These are phyloP conservation scores for Paracanthobrama guichenoti DNA, from an alignment of 2,113 vertebrate species.

Conservation along the genomic window DNA sequence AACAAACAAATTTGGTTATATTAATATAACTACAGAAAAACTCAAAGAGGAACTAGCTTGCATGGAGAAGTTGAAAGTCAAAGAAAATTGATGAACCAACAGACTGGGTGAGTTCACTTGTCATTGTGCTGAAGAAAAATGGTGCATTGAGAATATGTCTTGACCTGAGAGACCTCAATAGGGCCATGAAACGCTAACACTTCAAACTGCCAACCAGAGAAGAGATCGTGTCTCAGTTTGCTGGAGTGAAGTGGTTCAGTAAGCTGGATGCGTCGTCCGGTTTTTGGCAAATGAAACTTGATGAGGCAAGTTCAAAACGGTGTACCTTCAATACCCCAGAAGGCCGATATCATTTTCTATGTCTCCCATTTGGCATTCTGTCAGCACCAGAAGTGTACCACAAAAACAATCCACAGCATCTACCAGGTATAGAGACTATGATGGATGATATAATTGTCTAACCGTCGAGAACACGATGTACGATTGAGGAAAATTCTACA, in stretches of 20 bases:
- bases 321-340: conserved; percentile 52
- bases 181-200: conserved; percentile 49
- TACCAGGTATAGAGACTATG: background rate
- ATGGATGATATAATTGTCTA: conserved; percentile 34
- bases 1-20: too few species aligned
- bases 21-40: too few species aligned
- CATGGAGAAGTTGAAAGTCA: conserved; percentile 1
- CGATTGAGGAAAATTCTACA: conserved; percentile 29
- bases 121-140: conserved; percentile 39
- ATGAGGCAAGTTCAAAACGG: conserved; percentile 38
- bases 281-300: conserved; percentile 50
- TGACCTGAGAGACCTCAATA: conserved; percentile 49
- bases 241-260: conserved; percentile 47
- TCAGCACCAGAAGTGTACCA: conserved; percentile 49
- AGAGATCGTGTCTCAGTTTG: conserved; percentile 55
- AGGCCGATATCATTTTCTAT: conserved; percentile 39
- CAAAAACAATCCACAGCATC: conserved; percentile 49
- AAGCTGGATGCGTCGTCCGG: conserved; percentile 51
- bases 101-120: conserved; percentile 30
- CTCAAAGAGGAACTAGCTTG: conserved; percentile 28
- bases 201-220: conserved; percentile 48
- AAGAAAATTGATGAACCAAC: conserved; percentile 42
- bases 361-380: conserved; percentile 28
- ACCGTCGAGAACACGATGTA: conserved; percentile 7
- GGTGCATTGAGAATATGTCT: conserved; percentile 35